phyloP scores from a whole-genome alignment of 2,888 invertebrate genomes.

The Macropis europaea region DNA sequence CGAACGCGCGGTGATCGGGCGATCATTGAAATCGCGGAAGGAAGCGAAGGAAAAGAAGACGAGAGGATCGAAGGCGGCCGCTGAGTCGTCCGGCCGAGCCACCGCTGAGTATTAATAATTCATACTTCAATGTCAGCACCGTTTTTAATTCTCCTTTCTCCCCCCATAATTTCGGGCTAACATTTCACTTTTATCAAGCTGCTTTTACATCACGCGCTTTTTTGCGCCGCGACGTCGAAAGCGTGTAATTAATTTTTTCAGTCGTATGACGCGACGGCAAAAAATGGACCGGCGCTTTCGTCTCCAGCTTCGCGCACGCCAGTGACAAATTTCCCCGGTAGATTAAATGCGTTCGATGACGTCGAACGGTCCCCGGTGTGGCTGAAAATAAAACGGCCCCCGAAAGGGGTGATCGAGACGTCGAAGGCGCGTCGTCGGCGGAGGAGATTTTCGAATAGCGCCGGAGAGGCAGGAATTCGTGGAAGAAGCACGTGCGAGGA shows the following conservation, averaged over 20 bases:
- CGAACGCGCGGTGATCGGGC: no score
- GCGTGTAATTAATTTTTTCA: slow-evolving; percentile 51
- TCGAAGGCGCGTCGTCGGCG: neutral
- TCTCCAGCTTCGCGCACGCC: neutral
- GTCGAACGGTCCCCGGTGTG: no score
- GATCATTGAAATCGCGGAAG: slow-evolving; percentile 2
- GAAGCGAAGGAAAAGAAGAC: slow-evolving; percentile 8
- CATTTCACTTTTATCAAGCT: slow-evolving; percentile 58
- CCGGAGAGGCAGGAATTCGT: slow-evolving; percentile 30
- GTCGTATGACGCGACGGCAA: slow-evolving; percentile 22
- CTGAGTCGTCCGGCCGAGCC: slow-evolving; percentile 9
- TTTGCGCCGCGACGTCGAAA: slow-evolving; percentile 27
- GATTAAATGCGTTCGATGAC: neutral
- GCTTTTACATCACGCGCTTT: slow-evolving; percentile 15
- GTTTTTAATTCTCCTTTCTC: slow-evolving; percentile 55
- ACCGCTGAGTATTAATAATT: slow-evolving; percentile 59
- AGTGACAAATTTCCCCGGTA: neutral
- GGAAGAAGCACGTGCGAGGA: slow-evolving; percentile 63
- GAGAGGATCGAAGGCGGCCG: slow-evolving; percentile 16
- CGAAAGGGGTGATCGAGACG: no score
- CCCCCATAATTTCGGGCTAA: slow-evolving; percentile 59
- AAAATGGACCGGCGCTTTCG: slow-evolving; percentile 35
- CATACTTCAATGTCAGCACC: slow-evolving; percentile 53
- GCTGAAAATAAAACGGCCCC: no score
- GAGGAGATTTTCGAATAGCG: neutral